These are phyloP conservation scores for Hippoglossus hippoglossus DNA, from an alignment of 2,797 vertebrate species.

Conservation along the genomic window DNA sequence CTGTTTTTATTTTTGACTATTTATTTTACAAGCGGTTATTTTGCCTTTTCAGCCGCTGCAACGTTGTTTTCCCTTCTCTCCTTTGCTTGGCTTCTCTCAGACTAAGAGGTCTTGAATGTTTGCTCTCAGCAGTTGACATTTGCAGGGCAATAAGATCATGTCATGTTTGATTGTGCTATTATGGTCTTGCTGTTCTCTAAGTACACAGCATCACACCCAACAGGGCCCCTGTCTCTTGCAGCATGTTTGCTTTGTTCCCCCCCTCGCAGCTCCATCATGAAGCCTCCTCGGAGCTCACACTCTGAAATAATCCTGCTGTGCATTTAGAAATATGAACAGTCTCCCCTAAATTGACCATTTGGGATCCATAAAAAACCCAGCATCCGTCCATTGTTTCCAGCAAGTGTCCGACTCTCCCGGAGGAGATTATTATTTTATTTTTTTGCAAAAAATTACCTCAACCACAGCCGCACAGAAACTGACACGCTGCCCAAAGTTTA, in stretches of 20 bases:
- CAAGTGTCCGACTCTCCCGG: constrained; percentile 33
- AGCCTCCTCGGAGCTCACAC: constrained; percentile 37
- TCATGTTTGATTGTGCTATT: constrained; percentile 67
- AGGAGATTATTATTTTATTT: constrained; percentile 18
- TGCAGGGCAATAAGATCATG: constrained; percentile 63
- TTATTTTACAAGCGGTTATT: constrained; percentile 45
- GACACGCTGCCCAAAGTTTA: constrained; percentile 24
- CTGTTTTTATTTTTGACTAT: constrained; percentile 59
- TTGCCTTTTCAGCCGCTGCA: constrained; percentile 21
- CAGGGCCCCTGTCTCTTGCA: constrained; percentile 41
- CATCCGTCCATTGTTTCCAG: constrained; percentile 52
- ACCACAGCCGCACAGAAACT: constrained; percentile 19
- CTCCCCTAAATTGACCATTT: constrained; percentile 56
- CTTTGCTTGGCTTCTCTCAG: constrained; percentile 29
- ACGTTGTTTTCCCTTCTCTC: constrained; percentile 5
- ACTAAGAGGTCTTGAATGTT: constrained; percentile 51
- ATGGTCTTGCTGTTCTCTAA: constrained; percentile 52
- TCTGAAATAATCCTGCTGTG: constrained; percentile 60
- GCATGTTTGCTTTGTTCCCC: constrained; percentile 57
- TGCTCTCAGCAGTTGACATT: constrained; percentile 60
- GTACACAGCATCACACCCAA: constrained; percentile 51
- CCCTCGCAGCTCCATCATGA: constrained; percentile 42
- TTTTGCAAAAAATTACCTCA: constrained; percentile 32
- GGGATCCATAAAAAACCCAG: constrained; percentile 62
- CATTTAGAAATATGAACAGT: constrained; percentile 64